Evolutionary conservation across 2,888 invertebrate genomes (phyloP), one percentile per base, ranked within the genome.

Genomic region (Lasioglossum morio): DNA sequence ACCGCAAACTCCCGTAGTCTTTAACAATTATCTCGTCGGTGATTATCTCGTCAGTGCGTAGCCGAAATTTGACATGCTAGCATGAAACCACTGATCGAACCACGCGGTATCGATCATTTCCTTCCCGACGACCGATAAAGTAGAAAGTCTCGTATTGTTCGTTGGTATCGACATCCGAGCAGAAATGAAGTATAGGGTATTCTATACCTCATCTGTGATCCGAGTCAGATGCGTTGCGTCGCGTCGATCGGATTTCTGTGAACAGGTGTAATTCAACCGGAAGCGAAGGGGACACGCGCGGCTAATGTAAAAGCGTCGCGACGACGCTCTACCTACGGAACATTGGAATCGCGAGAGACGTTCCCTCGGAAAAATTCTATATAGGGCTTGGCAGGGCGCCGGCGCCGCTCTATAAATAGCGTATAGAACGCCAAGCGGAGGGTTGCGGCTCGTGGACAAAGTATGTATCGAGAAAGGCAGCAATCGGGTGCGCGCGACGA

Each of bases 351-450:
- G 10, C 43, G 16, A 70, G 60, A 69, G 57, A 74, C n/a, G 40
- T 34, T 66, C 40, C 34, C 40, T 83, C 79, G 83, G 69, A 87
- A 88, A 87, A 88, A 84, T 87, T 91, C 89, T 92, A 90, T 89
- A 91, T 87, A 91, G 88, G 88, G 88, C 88, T 91, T 90, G 92
- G 90, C 90, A 92, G 85, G 80, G 92, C 92, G 92, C 92, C 92
- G 92, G 92, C 92, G 92, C 91, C 87, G 90, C 69, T 92, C 92
- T 92, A 92, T 92, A 92, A 92, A 92, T 92, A 92, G 88, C 85
- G 76, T 48, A 74, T 82, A 84, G 84, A 82, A 87, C 89, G 91
- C 87, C 86, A 86, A 79, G 69, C 77, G 80, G 81, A 73, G 77
- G 77, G 70, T 85, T 79, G 86, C 82, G 87, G 88, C 76, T 48